Conservation (phyloP, 2,113 vertebrate species). For the Xiphorhynchus elegans region DNA sequence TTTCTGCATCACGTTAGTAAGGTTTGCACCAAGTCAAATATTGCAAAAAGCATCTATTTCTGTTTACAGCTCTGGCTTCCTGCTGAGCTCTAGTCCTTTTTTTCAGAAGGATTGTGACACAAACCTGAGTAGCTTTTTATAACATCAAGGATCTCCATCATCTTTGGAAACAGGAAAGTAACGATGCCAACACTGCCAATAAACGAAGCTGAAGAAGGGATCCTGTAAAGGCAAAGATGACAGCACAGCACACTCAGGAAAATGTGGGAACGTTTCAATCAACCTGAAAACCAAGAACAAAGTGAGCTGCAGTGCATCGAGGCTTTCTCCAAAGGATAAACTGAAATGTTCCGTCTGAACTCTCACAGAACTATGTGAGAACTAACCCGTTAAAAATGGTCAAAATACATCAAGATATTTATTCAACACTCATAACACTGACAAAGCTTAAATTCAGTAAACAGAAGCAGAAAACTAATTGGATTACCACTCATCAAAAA, state of each 20-base stretch:
- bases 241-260: not conserved
- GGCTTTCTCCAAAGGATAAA: not conserved
- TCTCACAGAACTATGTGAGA: not conserved
- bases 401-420: not conserved
- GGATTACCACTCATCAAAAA: not conserved
- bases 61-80: not conserved
- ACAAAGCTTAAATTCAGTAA: not conserved
- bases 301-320: not conserved
- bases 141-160: not conserved
- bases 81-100: not conserved
- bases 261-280: not conserved
- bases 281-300: not conserved
- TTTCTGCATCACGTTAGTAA: not conserved
- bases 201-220: not conserved
- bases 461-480: not conserved
- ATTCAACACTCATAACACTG: not conserved
- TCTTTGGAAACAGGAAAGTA: not conserved
- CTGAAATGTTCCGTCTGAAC: not conserved
- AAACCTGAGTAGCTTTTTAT: not conserved
- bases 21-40: not conserved
- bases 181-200: not conserved
- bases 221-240: not conserved
- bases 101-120: not conserved
- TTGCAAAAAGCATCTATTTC: not conserved
- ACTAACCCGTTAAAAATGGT: not conserved